A percentile compares a stretch with the other conserved stretches of the same genome.
Conservation (phyloP, 2,888 invertebrate genomes). For the Tetanocera ferruginea region DNA sequence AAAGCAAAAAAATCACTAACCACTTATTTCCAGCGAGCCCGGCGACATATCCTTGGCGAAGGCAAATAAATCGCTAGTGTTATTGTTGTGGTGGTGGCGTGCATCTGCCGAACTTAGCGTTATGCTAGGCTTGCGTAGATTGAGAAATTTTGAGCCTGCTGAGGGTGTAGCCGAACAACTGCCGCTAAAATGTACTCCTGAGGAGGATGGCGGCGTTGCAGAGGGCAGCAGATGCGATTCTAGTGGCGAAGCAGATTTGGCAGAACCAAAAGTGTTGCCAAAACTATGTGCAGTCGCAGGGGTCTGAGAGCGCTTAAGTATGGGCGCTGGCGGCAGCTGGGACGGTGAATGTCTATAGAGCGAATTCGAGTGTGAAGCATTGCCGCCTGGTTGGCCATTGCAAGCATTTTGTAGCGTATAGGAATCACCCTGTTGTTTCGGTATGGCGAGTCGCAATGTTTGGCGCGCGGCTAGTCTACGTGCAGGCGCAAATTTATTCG, state of each 20-base stretch:
- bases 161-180: conserved; percentile 39
- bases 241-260: conserved; percentile 62
- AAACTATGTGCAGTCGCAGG: conserved; percentile 28
- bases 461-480: conserved; percentile 69
- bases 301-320: conserved; percentile 54
- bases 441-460: conserved; percentile 67
- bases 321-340: conserved; percentile 62
- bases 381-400: conserved; percentile 37
- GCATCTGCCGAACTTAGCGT: conserved; percentile 66
- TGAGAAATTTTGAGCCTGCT: conserved; percentile 56
- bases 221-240: conserved; percentile 62
- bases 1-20: conserved; percentile 51
- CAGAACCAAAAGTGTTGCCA: conserved; percentile 30
- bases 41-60: conserved; percentile 67
- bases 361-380: neutral
- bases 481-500: conserved; percentile 68
- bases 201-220: conserved; percentile 50
- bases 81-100: conserved; percentile 64
- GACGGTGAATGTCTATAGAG: conserved; percentile 59
- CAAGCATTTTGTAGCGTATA: conserved; percentile 37
- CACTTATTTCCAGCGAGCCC: conserved; percentile 57
- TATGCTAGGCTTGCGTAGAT: conserved; percentile 64
- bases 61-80: conserved; percentile 62
- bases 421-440: conserved; percentile 65
- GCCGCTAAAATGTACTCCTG: conserved; percentile 19